phyloP scores from a whole-genome alignment of 2,797 vertebrate genomes.

The Notolabrus celidotus region DNA sequence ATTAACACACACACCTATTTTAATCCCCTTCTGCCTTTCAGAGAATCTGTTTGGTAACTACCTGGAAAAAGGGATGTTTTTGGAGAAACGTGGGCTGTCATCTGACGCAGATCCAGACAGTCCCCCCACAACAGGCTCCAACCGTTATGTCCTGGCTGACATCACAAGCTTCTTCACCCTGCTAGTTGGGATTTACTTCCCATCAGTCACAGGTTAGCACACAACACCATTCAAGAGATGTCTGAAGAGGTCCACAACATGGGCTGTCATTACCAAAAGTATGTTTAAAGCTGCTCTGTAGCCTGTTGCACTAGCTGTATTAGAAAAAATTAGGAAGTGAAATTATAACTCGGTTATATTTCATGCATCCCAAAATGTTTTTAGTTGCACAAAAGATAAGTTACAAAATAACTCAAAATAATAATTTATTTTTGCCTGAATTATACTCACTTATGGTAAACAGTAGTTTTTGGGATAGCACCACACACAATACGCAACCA shows the following conservation, averaged over 20 bases:
- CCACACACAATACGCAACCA: too few relatives aligned
- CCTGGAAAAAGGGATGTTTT: slow-evolving; percentile 90
- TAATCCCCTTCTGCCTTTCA: slow-evolving; percentile 55
- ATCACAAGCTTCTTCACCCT: slow-evolving; percentile 98
- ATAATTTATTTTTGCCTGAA: too few relatives aligned
- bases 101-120: slow-evolving; percentile 79
- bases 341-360: too few relatives aligned
- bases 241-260: too few relatives aligned
- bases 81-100: slow-evolving; percentile 88
- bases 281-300: too few relatives aligned
- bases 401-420: too few relatives aligned
- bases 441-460: too few relatives aligned
- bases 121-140: slow-evolving; percentile 79
- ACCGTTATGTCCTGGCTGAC: slow-evolving; percentile 94
- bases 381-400: too few relatives aligned
- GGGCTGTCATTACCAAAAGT: neutral
- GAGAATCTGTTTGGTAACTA: slow-evolving; percentile 96
- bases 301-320: too few relatives aligned
- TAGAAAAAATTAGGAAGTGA: too few relatives aligned
- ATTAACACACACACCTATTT: neutral
- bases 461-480: too few relatives aligned
- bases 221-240: neutral
- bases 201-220: slow-evolving; percentile 95
- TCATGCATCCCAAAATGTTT: too few relatives aligned
- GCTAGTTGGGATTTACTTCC: slow-evolving; percentile 98